Conservation (phyloP, 2,888 invertebrate genomes). For the Dichetophora obliterata region DNA sequence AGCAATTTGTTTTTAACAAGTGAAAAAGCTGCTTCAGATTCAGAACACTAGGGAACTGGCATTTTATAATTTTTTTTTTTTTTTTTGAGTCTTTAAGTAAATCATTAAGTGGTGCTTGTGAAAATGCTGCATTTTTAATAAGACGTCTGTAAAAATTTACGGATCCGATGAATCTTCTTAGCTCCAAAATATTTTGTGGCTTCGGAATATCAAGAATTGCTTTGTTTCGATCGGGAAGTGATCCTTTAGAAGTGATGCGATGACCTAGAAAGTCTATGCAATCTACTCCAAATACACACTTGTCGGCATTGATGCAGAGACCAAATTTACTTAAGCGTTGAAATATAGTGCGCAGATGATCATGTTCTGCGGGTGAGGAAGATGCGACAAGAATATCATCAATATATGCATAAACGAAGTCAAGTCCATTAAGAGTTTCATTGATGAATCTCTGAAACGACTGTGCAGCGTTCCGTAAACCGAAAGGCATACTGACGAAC, state of each 20-base stretch:
- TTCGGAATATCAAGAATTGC: too few relatives aligned
- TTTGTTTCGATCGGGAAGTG: too few relatives aligned
- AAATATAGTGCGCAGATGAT: neutral
- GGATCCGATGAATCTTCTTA: too few relatives aligned
- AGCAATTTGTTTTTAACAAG: neutral
- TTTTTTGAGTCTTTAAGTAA: neutral
- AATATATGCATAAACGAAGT: constrained; percentile 33
- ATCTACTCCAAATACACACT: too few relatives aligned
- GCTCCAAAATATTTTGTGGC: too few relatives aligned
- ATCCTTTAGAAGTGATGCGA: too few relatives aligned
- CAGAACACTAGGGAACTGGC: neutral
- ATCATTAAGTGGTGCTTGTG: neutral
- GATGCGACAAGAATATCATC: constrained; percentile 32
- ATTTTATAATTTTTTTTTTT: neutral
- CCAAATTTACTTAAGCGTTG: too few relatives aligned
- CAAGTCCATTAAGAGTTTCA: constrained; percentile 17
- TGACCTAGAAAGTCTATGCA: too few relatives aligned
- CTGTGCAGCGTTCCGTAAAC: constrained; percentile 38
- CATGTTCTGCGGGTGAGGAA: neutral
- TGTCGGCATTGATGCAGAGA: constrained; percentile 5
- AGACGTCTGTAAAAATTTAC: neutral
- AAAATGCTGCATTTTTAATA: neutral
- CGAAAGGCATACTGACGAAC: constrained; percentile 34
- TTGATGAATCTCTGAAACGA: constrained; percentile 38
- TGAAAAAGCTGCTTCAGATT: neutral